Evolutionary conservation across 1,140 invertebrate species (phyloP).

Genomic region (Drosophila lacteicornis): DNA sequence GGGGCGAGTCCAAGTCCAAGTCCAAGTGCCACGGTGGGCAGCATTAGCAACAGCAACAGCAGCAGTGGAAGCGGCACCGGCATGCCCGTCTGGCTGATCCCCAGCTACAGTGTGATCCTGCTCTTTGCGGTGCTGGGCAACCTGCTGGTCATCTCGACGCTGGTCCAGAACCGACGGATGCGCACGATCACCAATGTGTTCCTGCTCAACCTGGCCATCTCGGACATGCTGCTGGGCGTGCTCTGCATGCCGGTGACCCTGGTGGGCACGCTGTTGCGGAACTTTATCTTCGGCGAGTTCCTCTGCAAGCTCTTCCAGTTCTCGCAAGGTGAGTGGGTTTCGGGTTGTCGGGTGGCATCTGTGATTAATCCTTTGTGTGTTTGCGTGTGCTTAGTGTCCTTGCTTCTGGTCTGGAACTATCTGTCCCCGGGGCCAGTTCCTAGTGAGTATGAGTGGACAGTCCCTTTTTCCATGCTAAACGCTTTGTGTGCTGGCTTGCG

Average conservation of each 20-base stretch:
- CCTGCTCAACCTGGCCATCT: constrained; percentile 93
- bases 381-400: neutral
- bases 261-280: constrained; percentile 91
- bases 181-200: constrained; percentile 95
- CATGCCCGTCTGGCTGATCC: constrained; percentile 86
- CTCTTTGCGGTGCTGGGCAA: constrained; percentile 92
- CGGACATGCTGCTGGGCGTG: constrained; percentile 92
- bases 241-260: constrained; percentile 95
- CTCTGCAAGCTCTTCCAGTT: constrained; percentile 94
- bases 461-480: neutral
- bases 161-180: constrained; percentile 93
- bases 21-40: neutral
- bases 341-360: too few species aligned
- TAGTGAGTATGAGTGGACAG: too few species aligned
- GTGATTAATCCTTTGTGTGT: too few species aligned
- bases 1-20: neutral
- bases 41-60: constrained; percentile 65
- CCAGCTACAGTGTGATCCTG: constrained; percentile 92
- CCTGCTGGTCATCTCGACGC: constrained; percentile 91
- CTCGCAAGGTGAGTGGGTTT: constrained; percentile 92
- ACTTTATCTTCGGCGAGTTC: constrained; percentile 93
- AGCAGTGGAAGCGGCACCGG: constrained; percentile 21
- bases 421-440: neutral
- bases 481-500: constrained; percentile 1
- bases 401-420: neutral